Base-by-base conservation (phyloP, 2,888 invertebrate species). In the Platycheirus albimanus region DNA sequence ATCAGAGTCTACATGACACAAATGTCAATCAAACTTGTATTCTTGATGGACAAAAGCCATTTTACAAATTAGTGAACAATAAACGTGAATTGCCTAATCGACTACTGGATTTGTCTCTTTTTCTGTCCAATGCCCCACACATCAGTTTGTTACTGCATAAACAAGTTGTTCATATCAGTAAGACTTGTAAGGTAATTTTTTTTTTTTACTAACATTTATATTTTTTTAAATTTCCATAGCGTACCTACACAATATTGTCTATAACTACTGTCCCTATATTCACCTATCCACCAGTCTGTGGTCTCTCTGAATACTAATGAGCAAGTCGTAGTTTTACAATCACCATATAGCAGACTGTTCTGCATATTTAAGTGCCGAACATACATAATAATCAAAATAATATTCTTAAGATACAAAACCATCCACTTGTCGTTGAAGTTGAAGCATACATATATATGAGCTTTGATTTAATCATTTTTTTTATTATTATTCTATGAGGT, bases 41-140 rank as follows among this genome's bases (percentile, higher is more conserved):
- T 36, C 20, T 24, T 49, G 24, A 64, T 47, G 13, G 15, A 3
- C 20, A 64, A 13, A 36, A 38, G 5, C 47, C 64, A 47, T 36
- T 33, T 17, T 1, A 11, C 19, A 58, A n/a, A 58, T 58, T 28
- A 41, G 41, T 64, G 17, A 36, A 13, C 47, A 30, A 30, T 49
- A 64, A 47, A 64, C 45, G 36, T 20, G 47, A 36, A 64, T 64
- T 41, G 20, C 47, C 47, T 38, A 49, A 64, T 64, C 64, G 33
- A 24, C 64, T 64, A 64, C 64, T 36, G 64, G 33, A 17, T 30
- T 47, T 47, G 11, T 33, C 8, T 20, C 8, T 52, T 4, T 36
- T 30, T 45, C 15, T 45, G 19, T 61, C 2, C 30, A 61, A 30
- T 45, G 19, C 38, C 0, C 28, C 11, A 24, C 1, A 38, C 51